Evolutionary conservation across 2,888 invertebrate species (phyloP), one percentile per base, ranked within the genome.

Genomic region (Hofmannophila pseudospretella): DNA sequence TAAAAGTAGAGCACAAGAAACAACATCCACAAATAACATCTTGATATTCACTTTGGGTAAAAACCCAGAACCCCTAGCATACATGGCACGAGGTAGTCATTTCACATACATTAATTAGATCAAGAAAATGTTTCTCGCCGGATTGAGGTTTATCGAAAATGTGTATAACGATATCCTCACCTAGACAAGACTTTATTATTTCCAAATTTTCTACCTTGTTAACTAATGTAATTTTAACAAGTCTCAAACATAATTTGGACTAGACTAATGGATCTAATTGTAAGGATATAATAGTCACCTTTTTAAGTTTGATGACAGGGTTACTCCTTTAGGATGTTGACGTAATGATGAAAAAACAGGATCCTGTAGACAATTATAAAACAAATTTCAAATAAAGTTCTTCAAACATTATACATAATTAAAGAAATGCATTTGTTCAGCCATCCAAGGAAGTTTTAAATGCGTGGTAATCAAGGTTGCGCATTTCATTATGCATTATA

Each of bases 391-490:
- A 26, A 9, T 4, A 26, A 26, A 9, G n/a, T 2, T 26, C 3
- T 5, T 16, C 16, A 16, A 16, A 16, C 3, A 4, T n/a, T n/a
- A n/a, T n/a, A n/a, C n/a, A 4, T 16, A 16, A 16, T 16, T 23
- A n/a, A 23, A 23, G 8, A 20, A 3, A 3, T 2, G 23, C 7
- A 22, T 3, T 22, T 12, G n/a, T 40, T 85, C 86, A 86, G 86
- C 84, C 86, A 86, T 86, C 86, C 86, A 86, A 86, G 86, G 85
- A 86, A 86, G 86, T 84, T 80, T 68, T 61, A 78, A 76, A 84
- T 84, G 84, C 79, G 68, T 85, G 78, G 84, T 86, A 86, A 86
- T 84, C 86, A 86, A 45, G 78, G 80, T 84, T 85, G 80, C 85
- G 77, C 86, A 73, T 80, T 36, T 84, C 85, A 85, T 82, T 47